phyloP scores from a whole-genome alignment of 2,113 vertebrate genomes.

The Arvicanthis niloticus region DNA sequence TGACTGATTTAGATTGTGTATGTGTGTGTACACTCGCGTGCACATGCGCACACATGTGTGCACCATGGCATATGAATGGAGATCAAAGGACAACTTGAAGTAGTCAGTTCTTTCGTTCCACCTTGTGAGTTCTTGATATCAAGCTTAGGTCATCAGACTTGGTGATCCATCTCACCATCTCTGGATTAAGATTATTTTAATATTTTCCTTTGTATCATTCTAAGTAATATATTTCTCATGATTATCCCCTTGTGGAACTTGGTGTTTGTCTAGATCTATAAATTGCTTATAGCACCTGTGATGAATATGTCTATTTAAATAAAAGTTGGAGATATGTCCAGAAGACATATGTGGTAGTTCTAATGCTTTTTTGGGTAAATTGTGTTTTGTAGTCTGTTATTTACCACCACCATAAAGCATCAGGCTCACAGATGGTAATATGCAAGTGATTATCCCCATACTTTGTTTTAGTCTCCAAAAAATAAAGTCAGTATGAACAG shows the following conservation, averaged over 20 bases:
- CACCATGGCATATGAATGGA: background rate
- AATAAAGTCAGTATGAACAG: background rate
- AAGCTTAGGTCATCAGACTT: background rate
- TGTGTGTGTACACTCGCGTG: background rate
- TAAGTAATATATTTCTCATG: slow-evolving; percentile 36
- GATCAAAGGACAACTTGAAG: background rate
- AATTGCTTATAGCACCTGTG: slow-evolving; percentile 30
- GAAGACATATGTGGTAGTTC: slow-evolving; percentile 10
- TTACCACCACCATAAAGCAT: background rate
- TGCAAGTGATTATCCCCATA: background rate
- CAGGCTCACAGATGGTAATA: slow-evolving; percentile 24
- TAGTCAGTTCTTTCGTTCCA: background rate
- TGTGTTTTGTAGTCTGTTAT: slow-evolving; percentile 43
- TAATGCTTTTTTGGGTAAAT: slow-evolving; percentile 36
- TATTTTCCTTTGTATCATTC: background rate
- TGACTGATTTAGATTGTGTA: background rate
- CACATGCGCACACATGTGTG: fast-evolving
- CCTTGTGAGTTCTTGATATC: background rate
- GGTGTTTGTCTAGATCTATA: background rate
- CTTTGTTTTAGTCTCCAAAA: background rate
- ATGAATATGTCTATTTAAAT: slow-evolving; percentile 56
- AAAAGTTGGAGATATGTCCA: background rate
- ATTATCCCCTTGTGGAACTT: slow-evolving; percentile 43
- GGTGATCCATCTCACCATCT: background rate
- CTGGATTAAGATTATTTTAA: slow-evolving; percentile 1